Conservation (phyloP, 2,888 invertebrate genomes). For the Caenorhabditis virilis region DNA sequence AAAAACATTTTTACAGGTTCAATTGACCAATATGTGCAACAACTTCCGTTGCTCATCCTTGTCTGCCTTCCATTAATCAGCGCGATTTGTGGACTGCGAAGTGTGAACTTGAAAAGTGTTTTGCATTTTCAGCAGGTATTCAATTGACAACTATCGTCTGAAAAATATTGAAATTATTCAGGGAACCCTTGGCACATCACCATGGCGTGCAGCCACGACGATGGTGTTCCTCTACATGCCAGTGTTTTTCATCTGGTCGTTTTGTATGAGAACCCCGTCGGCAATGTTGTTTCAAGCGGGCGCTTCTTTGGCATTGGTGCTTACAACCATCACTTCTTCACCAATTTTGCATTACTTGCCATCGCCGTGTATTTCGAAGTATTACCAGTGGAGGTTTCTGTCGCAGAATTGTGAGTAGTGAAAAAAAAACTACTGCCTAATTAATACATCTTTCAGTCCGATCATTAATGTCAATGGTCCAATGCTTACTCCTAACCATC, state of each 20-base stretch:
- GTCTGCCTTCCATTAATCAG: constrained; percentile 43
- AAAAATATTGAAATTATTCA: background rate
- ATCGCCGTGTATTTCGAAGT: constrained; percentile 46
- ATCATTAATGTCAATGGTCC: constrained; percentile 22
- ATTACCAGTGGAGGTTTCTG: constrained; percentile 45
- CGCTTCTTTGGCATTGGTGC: constrained; percentile 36
- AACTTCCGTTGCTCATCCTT: constrained; percentile 38
- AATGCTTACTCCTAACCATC: constrained; percentile 16
- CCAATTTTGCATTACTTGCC: constrained; percentile 55
- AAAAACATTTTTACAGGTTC: background rate
- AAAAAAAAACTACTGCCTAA: too few species aligned
- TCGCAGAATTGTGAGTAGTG: constrained; percentile 46
- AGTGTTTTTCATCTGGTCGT: constrained; percentile 47
- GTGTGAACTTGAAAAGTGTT: constrained; percentile 43
- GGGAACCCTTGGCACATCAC: constrained; percentile 47
- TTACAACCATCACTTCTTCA: constrained; percentile 37
- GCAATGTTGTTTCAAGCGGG: constrained; percentile 43
- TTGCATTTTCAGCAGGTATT: constrained; percentile 1
- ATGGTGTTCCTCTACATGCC: constrained; percentile 46
- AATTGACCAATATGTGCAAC: constrained; percentile 36
- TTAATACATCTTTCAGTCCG: constrained; percentile 29
- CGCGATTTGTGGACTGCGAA: constrained; percentile 35
- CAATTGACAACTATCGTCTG: background rate
- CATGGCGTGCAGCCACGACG: constrained; percentile 51
- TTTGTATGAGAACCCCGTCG: constrained; percentile 31